These are phyloP conservation scores for Drosophila saltans DNA, from an alignment of 1,140 invertebrate genomes.

Conservation along the genomic window DNA sequence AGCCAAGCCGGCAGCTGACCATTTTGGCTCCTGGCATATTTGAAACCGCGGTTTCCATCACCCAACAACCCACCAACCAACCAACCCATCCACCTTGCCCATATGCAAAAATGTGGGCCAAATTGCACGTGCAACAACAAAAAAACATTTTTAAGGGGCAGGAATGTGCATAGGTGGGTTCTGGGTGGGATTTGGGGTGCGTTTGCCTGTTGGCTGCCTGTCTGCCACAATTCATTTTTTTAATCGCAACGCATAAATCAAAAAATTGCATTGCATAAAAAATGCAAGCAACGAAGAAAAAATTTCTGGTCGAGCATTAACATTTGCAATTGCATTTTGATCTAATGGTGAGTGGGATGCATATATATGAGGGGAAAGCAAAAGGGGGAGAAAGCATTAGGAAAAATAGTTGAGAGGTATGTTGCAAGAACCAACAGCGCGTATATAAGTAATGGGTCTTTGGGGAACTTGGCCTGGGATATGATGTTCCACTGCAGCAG, in stretches of 20 bases:
- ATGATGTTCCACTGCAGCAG: not conserved
- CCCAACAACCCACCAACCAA: not conserved
- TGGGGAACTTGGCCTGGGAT: constrained; percentile 8
- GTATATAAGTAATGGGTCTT: constrained; percentile 19
- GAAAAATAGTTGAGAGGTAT: constrained; percentile 7
- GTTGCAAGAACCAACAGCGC: not conserved
- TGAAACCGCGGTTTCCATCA: not conserved
- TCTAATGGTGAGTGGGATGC: constrained; percentile 6
- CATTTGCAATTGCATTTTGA: constrained; percentile 27
- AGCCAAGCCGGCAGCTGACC: constrained; percentile 17
- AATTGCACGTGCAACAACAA: constrained; percentile 46
- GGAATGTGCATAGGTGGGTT: not conserved
- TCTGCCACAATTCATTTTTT: constrained; percentile 82
- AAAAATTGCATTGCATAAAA: constrained; percentile 61
- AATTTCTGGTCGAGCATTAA: constrained; percentile 40
- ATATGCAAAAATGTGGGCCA: constrained; percentile 46
- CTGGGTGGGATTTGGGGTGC: constrained; percentile 7
- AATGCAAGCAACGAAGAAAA: constrained; percentile 31
- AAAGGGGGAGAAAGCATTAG: not conserved
- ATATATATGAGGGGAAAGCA: too few species aligned
- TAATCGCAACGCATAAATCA: constrained; percentile 80
- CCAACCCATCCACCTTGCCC: constrained; percentile 34
- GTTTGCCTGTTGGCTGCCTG: constrained; percentile 25
- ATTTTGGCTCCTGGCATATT: constrained; percentile 10
- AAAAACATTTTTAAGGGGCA: constrained; percentile 6